Conservation (phyloP, 1,140 invertebrate genomes). For the Latrodectus geometricus region DNA sequence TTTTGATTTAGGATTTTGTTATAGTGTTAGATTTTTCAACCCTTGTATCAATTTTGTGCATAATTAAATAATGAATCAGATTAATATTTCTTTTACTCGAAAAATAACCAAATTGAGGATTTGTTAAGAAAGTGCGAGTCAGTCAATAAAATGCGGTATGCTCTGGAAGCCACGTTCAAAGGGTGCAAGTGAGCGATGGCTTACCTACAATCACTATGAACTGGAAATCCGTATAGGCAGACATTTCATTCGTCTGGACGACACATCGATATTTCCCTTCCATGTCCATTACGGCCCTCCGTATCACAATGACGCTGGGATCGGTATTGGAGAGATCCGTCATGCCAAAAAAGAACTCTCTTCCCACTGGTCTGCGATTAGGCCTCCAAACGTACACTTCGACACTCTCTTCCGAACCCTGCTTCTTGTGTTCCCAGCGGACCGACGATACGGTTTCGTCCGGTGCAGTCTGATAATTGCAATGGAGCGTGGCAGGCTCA, state of each 20-base stretch:
- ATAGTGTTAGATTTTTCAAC: too few relatives aligned
- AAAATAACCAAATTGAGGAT: too few relatives aligned
- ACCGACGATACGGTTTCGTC: slow-evolving; percentile 52
- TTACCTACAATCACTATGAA: slow-evolving; percentile 56
- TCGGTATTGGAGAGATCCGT: slow-evolving; percentile 41
- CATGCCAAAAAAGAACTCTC: slow-evolving; percentile 39
- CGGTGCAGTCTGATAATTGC: slow-evolving; percentile 42
- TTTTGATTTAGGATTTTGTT: too few relatives aligned
- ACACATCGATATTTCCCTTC: slow-evolving; percentile 52
- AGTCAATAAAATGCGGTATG: not conserved
- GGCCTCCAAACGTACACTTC: slow-evolving; percentile 60
- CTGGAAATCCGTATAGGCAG: slow-evolving; percentile 41
- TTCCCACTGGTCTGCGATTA: slow-evolving; percentile 24
- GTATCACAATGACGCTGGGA: slow-evolving; percentile 34
- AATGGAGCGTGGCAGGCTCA: slow-evolving; percentile 41
- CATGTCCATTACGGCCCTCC: slow-evolving; percentile 56
- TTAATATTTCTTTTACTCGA: too few relatives aligned
- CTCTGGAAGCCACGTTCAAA: not conserved
- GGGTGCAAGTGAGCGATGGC: not conserved
- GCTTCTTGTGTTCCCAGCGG: slow-evolving; percentile 42
- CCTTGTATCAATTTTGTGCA: too few relatives aligned
- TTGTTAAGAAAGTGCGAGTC: not conserved
- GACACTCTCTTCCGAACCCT: slow-evolving; percentile 41
- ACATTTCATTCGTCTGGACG: slow-evolving; percentile 50
- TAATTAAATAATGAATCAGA: too few relatives aligned